phyloP scores from a whole-genome alignment of 2,888 invertebrate genomes.

The Cylindroiulus punctatus region DNA sequence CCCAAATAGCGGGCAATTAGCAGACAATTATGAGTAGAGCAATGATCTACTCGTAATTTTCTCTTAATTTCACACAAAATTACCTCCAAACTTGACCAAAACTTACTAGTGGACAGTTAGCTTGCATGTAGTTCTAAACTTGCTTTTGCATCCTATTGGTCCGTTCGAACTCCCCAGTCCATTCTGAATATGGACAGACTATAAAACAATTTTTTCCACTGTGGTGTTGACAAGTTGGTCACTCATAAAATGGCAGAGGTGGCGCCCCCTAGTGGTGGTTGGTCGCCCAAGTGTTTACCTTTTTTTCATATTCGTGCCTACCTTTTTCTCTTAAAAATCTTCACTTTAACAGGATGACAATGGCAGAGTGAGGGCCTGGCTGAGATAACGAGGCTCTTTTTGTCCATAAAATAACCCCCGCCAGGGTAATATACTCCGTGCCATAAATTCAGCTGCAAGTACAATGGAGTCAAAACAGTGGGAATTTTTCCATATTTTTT shows the following conservation, averaged over 20 bases:
- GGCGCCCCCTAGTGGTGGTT: neutral
- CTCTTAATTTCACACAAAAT: too few species aligned
- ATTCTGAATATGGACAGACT: too few species aligned
- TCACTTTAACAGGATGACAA: neutral
- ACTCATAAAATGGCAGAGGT: neutral
- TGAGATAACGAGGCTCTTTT: constrained; percentile 11
- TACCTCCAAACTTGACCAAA: too few species aligned
- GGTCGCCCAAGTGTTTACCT: neutral
- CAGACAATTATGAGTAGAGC: too few species aligned
- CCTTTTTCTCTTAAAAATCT: neutral
- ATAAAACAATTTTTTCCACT: neutral
- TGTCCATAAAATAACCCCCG: constrained; percentile 26
- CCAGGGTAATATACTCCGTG: constrained; percentile 1
- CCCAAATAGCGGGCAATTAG: too few species aligned
- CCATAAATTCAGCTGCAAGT: neutral
- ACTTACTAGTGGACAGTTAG: too few species aligned
- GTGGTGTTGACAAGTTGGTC: neutral
- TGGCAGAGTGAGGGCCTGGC: neutral
- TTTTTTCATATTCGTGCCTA: neutral
- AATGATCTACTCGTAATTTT: too few species aligned
- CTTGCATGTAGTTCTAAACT: too few species aligned
- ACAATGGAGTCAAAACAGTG: constrained; percentile 15
- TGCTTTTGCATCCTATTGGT: too few species aligned
- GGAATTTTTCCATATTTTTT: neutral
- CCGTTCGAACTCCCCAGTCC: too few species aligned